A percentile compares a stretch with the other conserved stretches of the same genome.
Evolutionary conservation across 2,888 invertebrate genomes (phyloP).

Genomic region (Dromius quadrimaculatus): DNA sequence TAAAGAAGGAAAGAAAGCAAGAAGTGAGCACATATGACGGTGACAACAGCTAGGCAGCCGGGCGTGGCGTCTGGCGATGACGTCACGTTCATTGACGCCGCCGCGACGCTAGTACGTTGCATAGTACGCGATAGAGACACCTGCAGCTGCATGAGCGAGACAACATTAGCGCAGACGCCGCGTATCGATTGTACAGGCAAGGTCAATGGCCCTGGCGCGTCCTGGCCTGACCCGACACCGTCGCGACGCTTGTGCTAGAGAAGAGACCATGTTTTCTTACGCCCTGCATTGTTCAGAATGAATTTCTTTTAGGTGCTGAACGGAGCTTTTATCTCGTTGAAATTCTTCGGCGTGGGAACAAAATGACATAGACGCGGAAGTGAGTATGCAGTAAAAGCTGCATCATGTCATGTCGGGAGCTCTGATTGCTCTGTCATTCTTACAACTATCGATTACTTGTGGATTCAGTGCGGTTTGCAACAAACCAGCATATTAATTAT

Average conservation of each 20-base stretch:
- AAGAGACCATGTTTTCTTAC: constrained; percentile 7
- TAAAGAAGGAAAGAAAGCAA: not conserved
- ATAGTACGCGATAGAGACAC: constrained; percentile 30
- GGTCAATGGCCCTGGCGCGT: constrained; percentile 46
- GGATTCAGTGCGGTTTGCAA: constrained; percentile 4
- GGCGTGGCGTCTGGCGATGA: constrained; percentile 67
- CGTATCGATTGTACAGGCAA: constrained; percentile 44
- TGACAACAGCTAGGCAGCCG: constrained; percentile 51
- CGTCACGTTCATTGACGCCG: constrained; percentile 72
- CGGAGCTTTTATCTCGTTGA: not conserved
- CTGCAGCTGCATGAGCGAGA: constrained; percentile 33
- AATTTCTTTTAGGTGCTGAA: not conserved
- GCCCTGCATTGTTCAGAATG: constrained; percentile 10
- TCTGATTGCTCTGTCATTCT: constrained; percentile 10
- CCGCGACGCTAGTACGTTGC: constrained; percentile 59
- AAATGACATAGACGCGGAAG: constrained; percentile 13
- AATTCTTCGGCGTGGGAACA: constrained; percentile 38
- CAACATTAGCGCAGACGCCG: constrained; percentile 37
- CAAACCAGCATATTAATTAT: constrained; percentile 13
- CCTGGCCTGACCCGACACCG: constrained; percentile 49
- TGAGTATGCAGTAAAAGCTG: constrained; percentile 20
- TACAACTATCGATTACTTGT: constrained; percentile 9
- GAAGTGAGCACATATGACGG: no score
- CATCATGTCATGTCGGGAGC: constrained; percentile 4
- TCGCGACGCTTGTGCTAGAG: constrained; percentile 33